phyloP scores from a whole-genome alignment of 2,113 vertebrate species.

The Salvelinus namaycush region DNA sequence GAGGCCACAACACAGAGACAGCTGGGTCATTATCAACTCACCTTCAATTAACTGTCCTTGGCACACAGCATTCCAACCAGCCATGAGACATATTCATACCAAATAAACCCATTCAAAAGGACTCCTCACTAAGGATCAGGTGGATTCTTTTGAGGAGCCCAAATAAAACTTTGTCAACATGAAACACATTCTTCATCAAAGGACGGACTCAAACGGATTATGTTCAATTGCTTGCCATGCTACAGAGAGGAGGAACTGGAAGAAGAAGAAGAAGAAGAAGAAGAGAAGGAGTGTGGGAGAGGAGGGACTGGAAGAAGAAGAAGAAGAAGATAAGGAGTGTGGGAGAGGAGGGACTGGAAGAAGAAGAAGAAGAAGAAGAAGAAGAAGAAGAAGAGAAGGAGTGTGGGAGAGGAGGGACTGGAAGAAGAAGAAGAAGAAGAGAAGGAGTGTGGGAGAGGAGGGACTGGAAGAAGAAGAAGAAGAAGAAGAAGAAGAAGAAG shows the following conservation, averaged over 20 bases:
- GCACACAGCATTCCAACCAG: constrained; percentile 42
- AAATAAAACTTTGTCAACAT: constrained; percentile 49
- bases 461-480: too few relatives aligned
- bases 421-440: too few relatives aligned
- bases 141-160: constrained; percentile 52
- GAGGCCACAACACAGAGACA: constrained; percentile 38
- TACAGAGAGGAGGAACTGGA: constrained; percentile 16
- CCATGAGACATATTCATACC: constrained; percentile 19
- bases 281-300: neutral
- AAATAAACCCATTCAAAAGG: constrained; percentile 7
- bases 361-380: neutral
- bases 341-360: neutral
- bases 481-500: too few relatives aligned
- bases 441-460: too few relatives aligned
- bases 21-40: constrained; percentile 66
- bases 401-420: neutral
- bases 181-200: constrained; percentile 27
- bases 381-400: neutral
- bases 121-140: constrained; percentile 34
- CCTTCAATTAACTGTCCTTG: constrained; percentile 66
- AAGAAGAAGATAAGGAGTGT: too few relatives aligned
- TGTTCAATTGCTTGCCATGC: constrained; percentile 46
- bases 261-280: constrained; percentile 17
- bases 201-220: constrained; percentile 62
- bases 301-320: constrained; percentile 13